Evolutionary conservation across 2,888 invertebrate species (phyloP), one percentile per base, ranked within the genome.

Genomic region (Scaptomyza caliginosa): DNA sequence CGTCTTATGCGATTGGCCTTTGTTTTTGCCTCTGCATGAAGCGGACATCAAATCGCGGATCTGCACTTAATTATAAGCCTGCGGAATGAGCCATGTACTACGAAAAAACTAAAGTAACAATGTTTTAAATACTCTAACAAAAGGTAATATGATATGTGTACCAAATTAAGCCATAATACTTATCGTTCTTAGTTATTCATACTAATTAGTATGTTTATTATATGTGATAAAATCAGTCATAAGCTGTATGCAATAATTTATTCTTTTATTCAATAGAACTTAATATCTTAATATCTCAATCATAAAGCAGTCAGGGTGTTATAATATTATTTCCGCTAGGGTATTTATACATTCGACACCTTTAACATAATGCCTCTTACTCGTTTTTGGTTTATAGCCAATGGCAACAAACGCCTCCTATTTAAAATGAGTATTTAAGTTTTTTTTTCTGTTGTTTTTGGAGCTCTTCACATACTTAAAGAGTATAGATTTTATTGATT

Each of bases 1-100:
- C 68, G 65, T 67, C 80, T 82, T 70, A 65, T 79, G 70, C 56
- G 66, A 64, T 65, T 67, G 39, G 59, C 64, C 66, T 77, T 84
- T 80, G 81, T 77, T 68, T 66, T 48, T 38, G 74, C 40, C 45
- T 59, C 21, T 49, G 46, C 50, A 51, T 69, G 46, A 69, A 52
- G 55, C 70, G 55, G 55, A 58, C 62, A 21, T 62, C 40, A 38
- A 70, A 39, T 57, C 21, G 42, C 50, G 24, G 56, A 52, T 56
- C 40, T 48, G 59, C 48, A 48, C 64, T 48, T 59, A 59, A 63
- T 59, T 59, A 63, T 39, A 59, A 39, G 64, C 30, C 49, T 32
- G 30, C 21, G 38, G 38, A 62, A 39, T 46, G 16, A 28, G n/a
- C 30, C 38, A 38, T 19, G n/a, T 19, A 8, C 21, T 43, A 52